Evolutionary conservation across 2,888 invertebrate species (phyloP).

Genomic region (Aphidius colemani): DNA sequence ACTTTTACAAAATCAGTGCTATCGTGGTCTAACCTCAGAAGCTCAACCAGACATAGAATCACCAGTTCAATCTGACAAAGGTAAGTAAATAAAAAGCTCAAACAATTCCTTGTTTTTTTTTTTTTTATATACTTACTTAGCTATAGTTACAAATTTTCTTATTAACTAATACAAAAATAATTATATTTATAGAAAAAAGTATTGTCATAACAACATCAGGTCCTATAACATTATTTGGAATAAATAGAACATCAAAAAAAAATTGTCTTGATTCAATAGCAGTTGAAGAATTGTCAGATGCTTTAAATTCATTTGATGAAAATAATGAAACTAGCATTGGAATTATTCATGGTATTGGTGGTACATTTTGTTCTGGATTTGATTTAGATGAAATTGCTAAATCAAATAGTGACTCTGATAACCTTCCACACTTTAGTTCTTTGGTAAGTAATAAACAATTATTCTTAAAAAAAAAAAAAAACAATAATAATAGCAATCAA

Average conservation of each 20-base stretch:
- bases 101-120: not conserved
- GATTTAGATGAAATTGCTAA: conserved; percentile 78
- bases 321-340: conserved; percentile 73
- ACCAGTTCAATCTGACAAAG: conserved; percentile 19
- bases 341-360: conserved; percentile 88
- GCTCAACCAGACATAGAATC: conserved; percentile 16
- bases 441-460: conserved; percentile 40
- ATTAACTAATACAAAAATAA: not conserved
- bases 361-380: conserved; percentile 91
- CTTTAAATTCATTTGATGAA: conserved; percentile 79
- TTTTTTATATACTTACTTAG: too few relatives aligned
- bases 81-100: conserved; percentile 1
- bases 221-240: conserved; percentile 77
- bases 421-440: conserved; percentile 48
- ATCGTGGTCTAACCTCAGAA: conserved; percentile 30
- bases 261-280: conserved; percentile 81
- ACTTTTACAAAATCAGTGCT: conserved; percentile 25
- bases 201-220: conserved; percentile 68
- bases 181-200: conserved; percentile 46
- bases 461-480: conserved; percentile 2
- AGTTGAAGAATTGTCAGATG: conserved; percentile 70
- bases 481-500: not conserved
- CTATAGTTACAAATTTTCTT: not conserved
- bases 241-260: conserved; percentile 81
- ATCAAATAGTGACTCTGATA: conserved; percentile 43